Base-by-base conservation (phyloP, 2,113 vertebrate genomes). In the Corydoras maculifer region DNA sequence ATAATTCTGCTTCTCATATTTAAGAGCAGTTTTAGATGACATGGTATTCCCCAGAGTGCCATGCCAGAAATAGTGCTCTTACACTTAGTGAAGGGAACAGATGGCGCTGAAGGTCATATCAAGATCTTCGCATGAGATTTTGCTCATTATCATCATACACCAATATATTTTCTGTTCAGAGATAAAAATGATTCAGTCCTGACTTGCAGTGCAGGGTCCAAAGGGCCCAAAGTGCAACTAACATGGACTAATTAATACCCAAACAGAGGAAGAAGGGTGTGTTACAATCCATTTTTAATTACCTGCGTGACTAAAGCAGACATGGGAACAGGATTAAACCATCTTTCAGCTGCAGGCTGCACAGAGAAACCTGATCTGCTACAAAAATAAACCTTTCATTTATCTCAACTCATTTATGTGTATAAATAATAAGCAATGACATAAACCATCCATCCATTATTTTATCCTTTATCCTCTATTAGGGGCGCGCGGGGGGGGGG, bases 291-390 rank as follows among this genome's bases (percentile, higher is more conserved):
- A 63, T 3, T 8, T 8, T 57, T 78, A 68, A 68, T 65, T 13
- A 59, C 31, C 35, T n/a, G 30, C 58, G 54, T 65, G 66, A 18
- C n/a, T n/a, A 58, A 72, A 75, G 7, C 9, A 53, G 51, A 62
- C n/a, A 53, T 14, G 31, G 30, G 69, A 71, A 74, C 68, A 68
- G 68, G 58, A 74, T 63, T 65, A 73, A 35, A 77, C 32, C 32
- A 32, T 30, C 60, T 18, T 62, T 9, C 29, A 25, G 65, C 49
- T 5, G 65, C 65, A 59, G 81, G 78, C 69, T 5, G 66, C 86
- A 86, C 83, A 71, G 86, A 90, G 88, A 88, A 88, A 87, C 85
- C 83, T 83, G 83, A 14, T 75, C 73, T 63, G 5, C 65, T 55
- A 12, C 29, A 55, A n/a, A 72, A 30, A 12, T 50, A 35, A 25